Evolutionary conservation across 2,888 invertebrate genomes (phyloP).

Genomic region (Sepiola atlantica): DNA sequence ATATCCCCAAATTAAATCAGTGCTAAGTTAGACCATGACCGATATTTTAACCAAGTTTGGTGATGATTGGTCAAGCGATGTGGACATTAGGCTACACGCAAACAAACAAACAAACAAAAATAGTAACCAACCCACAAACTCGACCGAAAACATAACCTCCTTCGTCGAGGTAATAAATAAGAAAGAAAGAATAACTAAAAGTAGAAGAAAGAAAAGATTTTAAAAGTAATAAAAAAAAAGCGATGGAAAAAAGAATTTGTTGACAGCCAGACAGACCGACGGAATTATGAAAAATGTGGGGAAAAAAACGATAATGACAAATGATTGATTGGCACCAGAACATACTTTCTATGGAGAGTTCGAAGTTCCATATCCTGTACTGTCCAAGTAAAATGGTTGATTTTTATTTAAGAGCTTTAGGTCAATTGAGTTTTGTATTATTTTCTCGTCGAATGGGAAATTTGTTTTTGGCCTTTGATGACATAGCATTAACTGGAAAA

Average conservation of each 20-base stretch:
- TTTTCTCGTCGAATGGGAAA: neutral
- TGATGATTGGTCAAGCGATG: no score
- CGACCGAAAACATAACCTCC: neutral
- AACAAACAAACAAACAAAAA: neutral
- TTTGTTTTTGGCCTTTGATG: neutral
- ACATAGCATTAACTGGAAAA: neutral
- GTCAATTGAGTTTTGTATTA: neutral
- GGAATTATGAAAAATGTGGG: no score
- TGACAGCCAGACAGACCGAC: neutral
- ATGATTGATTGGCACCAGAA: neutral
- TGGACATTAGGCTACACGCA: no score
- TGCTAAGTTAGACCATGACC: no score
- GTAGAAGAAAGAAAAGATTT: neutral
- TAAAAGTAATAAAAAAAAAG: neutral
- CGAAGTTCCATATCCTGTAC: neutral
- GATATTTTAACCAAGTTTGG: no score
- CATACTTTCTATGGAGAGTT: neutral
- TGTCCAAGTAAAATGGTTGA: neutral
- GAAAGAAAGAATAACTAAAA: neutral
- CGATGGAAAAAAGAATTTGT: neutral
- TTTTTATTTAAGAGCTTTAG: neutral
- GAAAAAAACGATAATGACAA: neutral
- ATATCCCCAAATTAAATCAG: no score
- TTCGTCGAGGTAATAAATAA: neutral
- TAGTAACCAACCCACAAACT: fast-evolving